Conservation (phyloP, 1,140 invertebrate genomes). For the Drosophila sproati region DNA sequence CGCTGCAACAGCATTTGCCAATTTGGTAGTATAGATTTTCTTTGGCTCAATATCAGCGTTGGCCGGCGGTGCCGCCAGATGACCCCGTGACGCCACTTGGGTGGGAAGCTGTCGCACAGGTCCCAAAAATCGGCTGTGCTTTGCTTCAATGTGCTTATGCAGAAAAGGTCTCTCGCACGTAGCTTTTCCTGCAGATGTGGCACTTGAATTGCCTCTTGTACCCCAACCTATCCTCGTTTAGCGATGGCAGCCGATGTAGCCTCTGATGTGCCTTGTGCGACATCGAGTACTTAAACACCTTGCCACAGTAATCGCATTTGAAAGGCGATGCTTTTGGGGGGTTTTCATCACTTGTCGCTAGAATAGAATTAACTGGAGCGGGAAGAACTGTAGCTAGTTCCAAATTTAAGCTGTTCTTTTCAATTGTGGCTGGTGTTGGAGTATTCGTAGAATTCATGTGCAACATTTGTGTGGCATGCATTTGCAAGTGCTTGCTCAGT, state of each 20-base stretch:
- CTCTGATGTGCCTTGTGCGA: background rate
- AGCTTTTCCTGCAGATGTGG: constrained; percentile 35
- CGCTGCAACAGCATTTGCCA: constrained; percentile 52
- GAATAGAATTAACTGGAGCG: background rate
- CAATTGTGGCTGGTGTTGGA: constrained; percentile 1
- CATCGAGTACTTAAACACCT: background rate
- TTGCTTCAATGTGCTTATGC: constrained; percentile 36
- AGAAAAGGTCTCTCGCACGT: constrained; percentile 28
- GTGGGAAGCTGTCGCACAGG: background rate
- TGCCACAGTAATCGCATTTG: background rate
- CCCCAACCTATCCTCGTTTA: background rate
- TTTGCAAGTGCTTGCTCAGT: constrained; percentile 40
- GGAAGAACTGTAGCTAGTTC: background rate
- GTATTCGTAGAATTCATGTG: too few relatives aligned
- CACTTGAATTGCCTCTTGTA: constrained; percentile 19
- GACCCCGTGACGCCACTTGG: too few relatives aligned
- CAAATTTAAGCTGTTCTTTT: background rate
- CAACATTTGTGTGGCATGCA: constrained; percentile 23
- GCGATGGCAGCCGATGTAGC: background rate
- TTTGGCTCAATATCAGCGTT: background rate
- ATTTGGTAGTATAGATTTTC: constrained; percentile 40
- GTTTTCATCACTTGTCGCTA: background rate
- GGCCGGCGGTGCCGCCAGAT: background rate
- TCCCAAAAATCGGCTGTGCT: constrained; percentile 16
- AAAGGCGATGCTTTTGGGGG: too few relatives aligned